Evolutionary conservation across 2,113 vertebrate genomes (phyloP).

Genomic region (Pelecanus crispus): DNA sequence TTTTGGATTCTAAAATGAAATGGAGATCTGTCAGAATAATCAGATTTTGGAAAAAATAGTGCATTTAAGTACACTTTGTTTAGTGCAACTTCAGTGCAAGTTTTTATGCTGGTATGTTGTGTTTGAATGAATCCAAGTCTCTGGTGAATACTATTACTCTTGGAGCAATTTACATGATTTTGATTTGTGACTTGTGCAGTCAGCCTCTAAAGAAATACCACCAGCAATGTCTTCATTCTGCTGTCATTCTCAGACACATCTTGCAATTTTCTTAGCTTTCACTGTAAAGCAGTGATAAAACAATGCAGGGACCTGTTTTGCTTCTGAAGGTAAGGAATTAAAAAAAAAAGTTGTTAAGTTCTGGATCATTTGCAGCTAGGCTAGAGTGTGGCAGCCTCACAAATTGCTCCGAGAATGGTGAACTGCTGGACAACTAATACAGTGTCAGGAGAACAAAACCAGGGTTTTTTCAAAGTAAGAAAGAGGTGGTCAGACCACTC

Average conservation of each 20-base stretch:
- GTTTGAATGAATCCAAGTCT: background rate
- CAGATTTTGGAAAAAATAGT: background rate
- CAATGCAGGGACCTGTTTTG: background rate
- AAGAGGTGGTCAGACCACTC: background rate
- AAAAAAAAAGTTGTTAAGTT: background rate
- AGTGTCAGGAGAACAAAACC: background rate
- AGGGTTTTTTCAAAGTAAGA: background rate
- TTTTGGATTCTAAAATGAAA: background rate
- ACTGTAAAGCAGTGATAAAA: background rate
- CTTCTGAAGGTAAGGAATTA: background rate
- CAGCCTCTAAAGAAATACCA: background rate
- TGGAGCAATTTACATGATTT: slow-evolving; percentile 2
- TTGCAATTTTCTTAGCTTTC: background rate
- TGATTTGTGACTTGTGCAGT: background rate
- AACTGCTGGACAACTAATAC: background rate
- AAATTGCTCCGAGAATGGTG: background rate
- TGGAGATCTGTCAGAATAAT: background rate
- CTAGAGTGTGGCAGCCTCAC: background rate
- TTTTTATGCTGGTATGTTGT: background rate
- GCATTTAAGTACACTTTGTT: background rate
- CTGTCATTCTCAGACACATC: background rate
- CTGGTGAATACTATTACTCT: background rate
- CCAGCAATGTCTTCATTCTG: background rate
- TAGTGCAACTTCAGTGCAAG: background rate
- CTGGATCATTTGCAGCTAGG: background rate